These are phyloP conservation scores for sheep (Ovis aries) DNA, from an alignment of 2,113 vertebrate species.

Conservation along the genomic window DNA sequence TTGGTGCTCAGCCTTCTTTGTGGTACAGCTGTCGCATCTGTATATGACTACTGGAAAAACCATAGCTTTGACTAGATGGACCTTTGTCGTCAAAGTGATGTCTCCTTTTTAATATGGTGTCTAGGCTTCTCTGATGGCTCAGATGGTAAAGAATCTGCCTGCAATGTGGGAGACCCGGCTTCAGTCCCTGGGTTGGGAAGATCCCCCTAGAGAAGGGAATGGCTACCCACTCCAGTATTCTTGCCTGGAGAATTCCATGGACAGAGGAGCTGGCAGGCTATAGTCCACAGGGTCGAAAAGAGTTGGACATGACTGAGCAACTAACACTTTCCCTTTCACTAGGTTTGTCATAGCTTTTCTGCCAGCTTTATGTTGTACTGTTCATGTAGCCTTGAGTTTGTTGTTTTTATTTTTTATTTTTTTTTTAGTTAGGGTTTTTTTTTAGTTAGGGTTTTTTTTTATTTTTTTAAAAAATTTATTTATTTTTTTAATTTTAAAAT, in stretches of 20 bases:
- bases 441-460: too few species aligned
- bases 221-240: not conserved
- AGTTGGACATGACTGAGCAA: not conserved
- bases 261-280: not conserved
- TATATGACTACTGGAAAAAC: not conserved
- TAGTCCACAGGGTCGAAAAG: accelerated
- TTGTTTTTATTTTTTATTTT: not conserved
- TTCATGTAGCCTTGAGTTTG: accelerated
- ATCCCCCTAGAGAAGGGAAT: not conserved
- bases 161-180: accelerated
- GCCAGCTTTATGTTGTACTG: accelerated
- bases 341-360: not conserved
- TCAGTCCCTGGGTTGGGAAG: not conserved
- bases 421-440: too few species aligned
- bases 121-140: not conserved
- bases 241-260: not conserved
- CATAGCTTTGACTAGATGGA: not conserved
- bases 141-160: not conserved
- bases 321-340: not conserved
- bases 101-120: not conserved
- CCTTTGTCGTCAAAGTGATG: not conserved
- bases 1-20: not conserved
- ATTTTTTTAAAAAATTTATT: too few species aligned
- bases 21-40: not conserved
- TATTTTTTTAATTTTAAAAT: too few species aligned